Conservation (phyloP, 2,888 invertebrate species). For the Lepidochitona cinerea region DNA sequence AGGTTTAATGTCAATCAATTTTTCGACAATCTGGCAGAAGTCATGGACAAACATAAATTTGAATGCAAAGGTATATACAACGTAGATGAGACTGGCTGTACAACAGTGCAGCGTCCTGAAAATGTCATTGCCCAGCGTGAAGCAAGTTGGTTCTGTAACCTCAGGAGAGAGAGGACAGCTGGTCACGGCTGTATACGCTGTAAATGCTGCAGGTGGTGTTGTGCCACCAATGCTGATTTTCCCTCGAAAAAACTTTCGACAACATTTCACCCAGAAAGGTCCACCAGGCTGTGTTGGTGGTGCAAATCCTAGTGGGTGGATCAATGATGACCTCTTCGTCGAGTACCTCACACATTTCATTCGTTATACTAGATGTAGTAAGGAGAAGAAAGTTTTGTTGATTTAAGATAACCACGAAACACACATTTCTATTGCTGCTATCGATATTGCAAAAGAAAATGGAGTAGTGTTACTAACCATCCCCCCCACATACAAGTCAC, state of each 20-base stretch:
- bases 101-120: constrained; percentile 29
- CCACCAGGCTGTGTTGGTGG: constrained; percentile 15
- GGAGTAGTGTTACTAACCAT: constrained; percentile 32
- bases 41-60: too few species aligned
- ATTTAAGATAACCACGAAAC: constrained; percentile 23
- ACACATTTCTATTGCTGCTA: constrained; percentile 10
- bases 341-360: constrained; percentile 19
- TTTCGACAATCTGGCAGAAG: constrained; percentile 34
- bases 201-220: constrained; percentile 24
- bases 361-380: neutral
- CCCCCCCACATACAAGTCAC: too few species aligned
- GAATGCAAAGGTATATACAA: constrained; percentile 24
- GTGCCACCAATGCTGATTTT: constrained; percentile 25
- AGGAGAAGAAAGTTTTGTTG: constrained; percentile 19
- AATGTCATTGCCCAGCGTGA: constrained; percentile 15
- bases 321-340: constrained; percentile 15
- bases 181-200: constrained; percentile 24
- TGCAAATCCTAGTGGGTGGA: constrained; percentile 13
- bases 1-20: constrained; percentile 23
- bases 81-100: constrained; percentile 35
- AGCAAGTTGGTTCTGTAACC: constrained; percentile 26
- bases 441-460: constrained; percentile 23
- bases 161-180: constrained; percentile 29
- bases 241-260: constrained; percentile 16
- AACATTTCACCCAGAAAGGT: constrained; percentile 17